These are phyloP conservation scores for Gobionotothen gibberifrons DNA, from an alignment of 2,797 vertebrate species.

Conservation along the genomic window DNA sequence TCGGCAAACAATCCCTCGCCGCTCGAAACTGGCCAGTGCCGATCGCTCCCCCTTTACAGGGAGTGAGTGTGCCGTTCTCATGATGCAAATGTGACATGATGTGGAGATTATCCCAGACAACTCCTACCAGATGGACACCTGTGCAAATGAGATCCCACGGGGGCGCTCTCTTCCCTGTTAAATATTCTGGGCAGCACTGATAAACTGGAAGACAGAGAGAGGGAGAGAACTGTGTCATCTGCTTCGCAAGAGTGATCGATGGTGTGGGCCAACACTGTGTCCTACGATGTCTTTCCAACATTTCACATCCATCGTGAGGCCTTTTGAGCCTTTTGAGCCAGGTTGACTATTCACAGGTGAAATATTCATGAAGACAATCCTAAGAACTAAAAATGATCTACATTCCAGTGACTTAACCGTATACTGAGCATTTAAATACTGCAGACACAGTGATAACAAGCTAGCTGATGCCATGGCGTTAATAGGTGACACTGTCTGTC, in stretches of 20 bases:
- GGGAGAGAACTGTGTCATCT: slow-evolving; percentile 70
- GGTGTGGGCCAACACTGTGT: slow-evolving; percentile 72
- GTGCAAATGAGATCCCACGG: slow-evolving; percentile 83
- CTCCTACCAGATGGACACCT: slow-evolving; percentile 84
- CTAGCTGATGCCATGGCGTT: slow-evolving; percentile 57
- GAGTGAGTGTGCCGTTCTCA: slow-evolving; percentile 43
- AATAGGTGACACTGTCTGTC: slow-evolving; percentile 71
- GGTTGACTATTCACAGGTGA: slow-evolving; percentile 37
- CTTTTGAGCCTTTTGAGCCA: slow-evolving; percentile 59
- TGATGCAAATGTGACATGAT: slow-evolving; percentile 82
- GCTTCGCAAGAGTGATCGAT: slow-evolving; percentile 76
- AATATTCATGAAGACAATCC: slow-evolving; percentile 41
- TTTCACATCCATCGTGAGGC: slow-evolving; percentile 65
- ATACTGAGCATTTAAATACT: background rate
- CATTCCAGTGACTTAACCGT: slow-evolving; percentile 24
- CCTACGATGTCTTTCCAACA: slow-evolving; percentile 73
- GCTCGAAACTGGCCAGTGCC: slow-evolving; percentile 28
- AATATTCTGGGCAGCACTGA: slow-evolving; percentile 78
- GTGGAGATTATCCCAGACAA: slow-evolving; percentile 83
- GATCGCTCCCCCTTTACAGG: slow-evolving; percentile 14
- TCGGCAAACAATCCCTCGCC: slow-evolving; percentile 63
- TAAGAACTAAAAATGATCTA: slow-evolving; percentile 26
- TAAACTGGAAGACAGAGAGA: slow-evolving; percentile 56
- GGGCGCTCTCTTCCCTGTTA: slow-evolving; percentile 69
- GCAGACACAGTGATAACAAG: slow-evolving; percentile 62